Evolutionary conservation across 2,113 vertebrate species (phyloP).

Genomic region (Vimba vimba): DNA sequence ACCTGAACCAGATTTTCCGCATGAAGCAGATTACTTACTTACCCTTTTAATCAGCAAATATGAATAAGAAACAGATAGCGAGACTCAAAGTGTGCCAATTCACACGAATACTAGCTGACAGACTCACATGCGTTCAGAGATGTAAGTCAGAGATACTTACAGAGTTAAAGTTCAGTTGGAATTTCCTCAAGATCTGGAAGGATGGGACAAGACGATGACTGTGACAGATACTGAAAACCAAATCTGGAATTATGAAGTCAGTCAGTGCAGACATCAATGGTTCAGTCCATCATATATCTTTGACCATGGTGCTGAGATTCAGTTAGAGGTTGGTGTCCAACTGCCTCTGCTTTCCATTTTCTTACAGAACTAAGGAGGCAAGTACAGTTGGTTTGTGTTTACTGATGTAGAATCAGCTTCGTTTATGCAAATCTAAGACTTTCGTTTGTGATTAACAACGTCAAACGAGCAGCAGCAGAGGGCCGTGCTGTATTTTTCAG

Average conservation of each 20-base stretch:
- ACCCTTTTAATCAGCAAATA: not conserved
- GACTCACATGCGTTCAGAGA: not conserved
- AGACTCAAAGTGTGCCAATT: not conserved
- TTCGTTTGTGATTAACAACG: not conserved
- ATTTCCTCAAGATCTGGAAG: not conserved
- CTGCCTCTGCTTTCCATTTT: not conserved
- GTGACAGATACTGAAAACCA: not conserved
- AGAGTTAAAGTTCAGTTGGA: slow-evolving; percentile 10
- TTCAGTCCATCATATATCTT: not conserved
- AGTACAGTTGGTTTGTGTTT: not conserved
- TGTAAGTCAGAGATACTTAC: not conserved
- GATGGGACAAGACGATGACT: not conserved
- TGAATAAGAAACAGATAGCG: not conserved
- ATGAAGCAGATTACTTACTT: not conserved
- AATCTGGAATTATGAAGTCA: not conserved
- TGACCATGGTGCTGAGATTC: not conserved
- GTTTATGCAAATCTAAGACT: not conserved
- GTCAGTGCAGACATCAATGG: not conserved
- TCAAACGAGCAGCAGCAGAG: not conserved
- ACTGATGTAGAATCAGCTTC: not conserved
- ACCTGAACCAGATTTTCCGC: too few species aligned
- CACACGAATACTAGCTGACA: not conserved
- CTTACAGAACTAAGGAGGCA: not conserved
- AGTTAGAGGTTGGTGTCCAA: not conserved
- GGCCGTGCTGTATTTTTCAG: not conserved